Evolutionary conservation across 1,140 invertebrate genomes (phyloP).

Genomic region (Drosophila repletoides): DNA sequence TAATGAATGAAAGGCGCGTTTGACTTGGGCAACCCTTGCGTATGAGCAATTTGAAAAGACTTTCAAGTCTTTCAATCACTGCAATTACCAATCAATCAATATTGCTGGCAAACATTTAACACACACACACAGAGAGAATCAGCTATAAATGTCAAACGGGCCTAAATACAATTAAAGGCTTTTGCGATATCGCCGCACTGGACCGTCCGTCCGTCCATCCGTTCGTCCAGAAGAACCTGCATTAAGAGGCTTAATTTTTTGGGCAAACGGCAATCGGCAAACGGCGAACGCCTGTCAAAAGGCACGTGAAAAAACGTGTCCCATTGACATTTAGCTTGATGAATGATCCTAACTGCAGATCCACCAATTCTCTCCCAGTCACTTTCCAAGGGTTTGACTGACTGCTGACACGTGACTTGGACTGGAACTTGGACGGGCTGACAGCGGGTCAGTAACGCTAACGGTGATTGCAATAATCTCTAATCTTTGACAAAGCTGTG

Average conservation of each 20-base stretch:
- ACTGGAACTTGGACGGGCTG: constrained; percentile 1
- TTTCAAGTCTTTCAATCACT: constrained; percentile 13
- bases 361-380: constrained; percentile 29
- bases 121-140: constrained; percentile 23
- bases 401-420: constrained; percentile 72
- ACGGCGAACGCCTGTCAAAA: constrained; percentile 63
- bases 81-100: constrained; percentile 62
- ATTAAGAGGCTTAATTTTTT: constrained; percentile 77
- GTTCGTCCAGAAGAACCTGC: constrained; percentile 31
- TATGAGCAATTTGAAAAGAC: constrained; percentile 33
- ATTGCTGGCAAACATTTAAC: constrained; percentile 37
- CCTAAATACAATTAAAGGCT: constrained; percentile 70
- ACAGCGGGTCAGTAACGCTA: neutral
- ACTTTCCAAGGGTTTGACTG: constrained; percentile 53
- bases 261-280: constrained; percentile 36
- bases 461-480: constrained; percentile 27
- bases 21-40: constrained; percentile 13
- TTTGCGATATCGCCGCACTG: constrained; percentile 16
- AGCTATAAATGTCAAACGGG: constrained; percentile 62
- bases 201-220: neutral
- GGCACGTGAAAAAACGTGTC: constrained; percentile 77
- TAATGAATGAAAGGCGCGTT: neutral
- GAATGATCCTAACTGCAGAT: constrained; percentile 58
- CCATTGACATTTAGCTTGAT: constrained; percentile 78
- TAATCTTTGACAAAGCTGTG: neutral